Conservation (phyloP, 2,113 vertebrate species). For the Columbina picui region DNA sequence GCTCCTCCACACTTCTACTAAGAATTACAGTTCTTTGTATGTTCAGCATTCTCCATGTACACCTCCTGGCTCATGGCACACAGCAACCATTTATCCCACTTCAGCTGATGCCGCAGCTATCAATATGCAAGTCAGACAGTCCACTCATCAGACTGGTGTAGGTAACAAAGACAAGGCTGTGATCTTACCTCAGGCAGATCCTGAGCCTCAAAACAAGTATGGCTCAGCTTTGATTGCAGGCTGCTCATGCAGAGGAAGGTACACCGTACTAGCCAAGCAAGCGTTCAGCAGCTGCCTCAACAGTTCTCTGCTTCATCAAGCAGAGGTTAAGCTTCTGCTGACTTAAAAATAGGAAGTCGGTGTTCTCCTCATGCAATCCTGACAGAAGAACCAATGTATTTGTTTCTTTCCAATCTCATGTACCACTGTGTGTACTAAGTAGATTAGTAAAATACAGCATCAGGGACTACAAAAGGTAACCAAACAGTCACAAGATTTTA, state of each 20-base stretch:
- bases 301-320: neutral
- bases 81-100: neutral
- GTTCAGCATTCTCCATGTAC: neutral
- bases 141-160: neutral
- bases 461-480: neutral
- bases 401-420: neutral
- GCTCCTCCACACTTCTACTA: neutral
- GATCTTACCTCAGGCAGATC: neutral
- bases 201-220: neutral
- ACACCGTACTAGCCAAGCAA: neutral
- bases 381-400: neutral
- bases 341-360: neutral
- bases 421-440: neutral
- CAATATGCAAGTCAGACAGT: neutral
- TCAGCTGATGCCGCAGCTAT: neutral
- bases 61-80: neutral
- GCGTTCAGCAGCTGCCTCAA: neutral
- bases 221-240: rapidly evolving
- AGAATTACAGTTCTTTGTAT: neutral
- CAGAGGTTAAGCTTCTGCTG: neutral
- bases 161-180: neutral
- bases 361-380: neutral
- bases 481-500: neutral
- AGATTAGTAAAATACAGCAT: neutral
- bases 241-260: neutral